Evolutionary conservation across 2,888 invertebrate species (phyloP).

Genomic region (Hydrotaea diabolus): DNA sequence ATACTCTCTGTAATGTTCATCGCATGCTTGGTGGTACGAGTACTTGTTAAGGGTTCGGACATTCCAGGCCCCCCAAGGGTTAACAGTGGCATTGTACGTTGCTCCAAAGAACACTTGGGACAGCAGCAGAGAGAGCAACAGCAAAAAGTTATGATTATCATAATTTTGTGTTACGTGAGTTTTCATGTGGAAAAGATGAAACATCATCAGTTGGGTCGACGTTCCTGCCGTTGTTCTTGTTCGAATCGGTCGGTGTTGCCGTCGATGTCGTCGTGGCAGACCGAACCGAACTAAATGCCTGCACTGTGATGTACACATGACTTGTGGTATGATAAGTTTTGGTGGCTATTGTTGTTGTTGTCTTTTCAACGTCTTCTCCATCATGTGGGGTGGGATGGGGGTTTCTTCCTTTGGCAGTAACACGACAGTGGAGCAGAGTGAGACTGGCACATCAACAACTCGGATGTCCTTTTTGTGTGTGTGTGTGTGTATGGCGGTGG

Average conservation of each 20-base stretch:
- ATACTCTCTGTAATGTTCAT: too few relatives aligned
- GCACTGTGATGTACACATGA: conserved; percentile 28
- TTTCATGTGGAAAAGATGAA: conserved; percentile 71
- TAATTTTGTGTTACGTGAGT: conserved; percentile 72
- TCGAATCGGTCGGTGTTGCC: conserved; percentile 45
- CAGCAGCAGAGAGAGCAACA: conserved; percentile 26
- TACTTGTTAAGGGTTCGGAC: too few relatives aligned
- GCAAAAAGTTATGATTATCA: conserved; percentile 79
- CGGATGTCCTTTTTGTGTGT: conserved; percentile 62
- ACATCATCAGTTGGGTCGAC: conserved; percentile 68
- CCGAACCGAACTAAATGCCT: conserved; percentile 29
- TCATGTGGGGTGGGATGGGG: conserved; percentile 10
- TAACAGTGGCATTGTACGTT: not conserved
- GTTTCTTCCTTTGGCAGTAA: not conserved
- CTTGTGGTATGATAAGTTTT: conserved; percentile 49
- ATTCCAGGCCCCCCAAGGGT: not conserved
- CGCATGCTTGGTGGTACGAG: too few relatives aligned
- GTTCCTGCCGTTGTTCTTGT: conserved; percentile 42
- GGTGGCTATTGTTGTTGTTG: conserved; percentile 5
- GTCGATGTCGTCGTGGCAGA: conserved; percentile 70
- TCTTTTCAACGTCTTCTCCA: conserved; percentile 22
- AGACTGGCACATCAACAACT: conserved; percentile 52
- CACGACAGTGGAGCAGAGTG: not conserved
- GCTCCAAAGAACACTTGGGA: not conserved
- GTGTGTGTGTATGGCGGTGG: not conserved